Conservation (phyloP, 2,797 vertebrate species). For the Hydrolagus colliei region DNA sequence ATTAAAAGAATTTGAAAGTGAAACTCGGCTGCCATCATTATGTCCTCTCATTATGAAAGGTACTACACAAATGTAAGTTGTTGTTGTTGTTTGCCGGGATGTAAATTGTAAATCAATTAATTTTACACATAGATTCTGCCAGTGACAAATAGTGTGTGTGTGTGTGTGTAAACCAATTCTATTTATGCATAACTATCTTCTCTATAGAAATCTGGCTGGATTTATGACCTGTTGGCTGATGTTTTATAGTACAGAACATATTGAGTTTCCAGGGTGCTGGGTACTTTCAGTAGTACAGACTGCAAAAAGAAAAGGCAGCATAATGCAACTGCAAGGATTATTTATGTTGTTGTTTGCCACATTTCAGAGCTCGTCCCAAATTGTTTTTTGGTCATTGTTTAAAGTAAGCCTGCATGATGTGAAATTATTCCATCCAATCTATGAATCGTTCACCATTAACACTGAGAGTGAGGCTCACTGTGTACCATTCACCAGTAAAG, state of each 20-base stretch:
- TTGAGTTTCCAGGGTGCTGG: background rate
- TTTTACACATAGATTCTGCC: background rate
- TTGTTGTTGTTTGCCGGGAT: too few species aligned
- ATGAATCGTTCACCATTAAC: background rate
- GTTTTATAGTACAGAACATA: background rate
- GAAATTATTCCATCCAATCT: background rate
- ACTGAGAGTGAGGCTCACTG: background rate
- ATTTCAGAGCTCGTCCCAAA: background rate
- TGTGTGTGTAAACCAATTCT: background rate
- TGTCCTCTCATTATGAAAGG: too few species aligned
- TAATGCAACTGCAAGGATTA: background rate
- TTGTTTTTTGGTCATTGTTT: background rate
- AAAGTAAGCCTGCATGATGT: background rate
- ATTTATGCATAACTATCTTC: slow-evolving; percentile 6
- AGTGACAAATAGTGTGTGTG: background rate
- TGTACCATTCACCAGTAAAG: background rate
- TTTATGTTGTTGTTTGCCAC: background rate
- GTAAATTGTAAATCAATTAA: background rate
- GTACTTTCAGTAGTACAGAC: background rate
- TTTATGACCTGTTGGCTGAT: background rate
- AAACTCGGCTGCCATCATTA: background rate
- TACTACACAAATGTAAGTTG: background rate
- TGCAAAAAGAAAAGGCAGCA: too few species aligned
- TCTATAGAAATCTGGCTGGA: background rate
- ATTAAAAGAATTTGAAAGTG: background rate